A percentile compares a stretch with the other conserved stretches of the same genome.
Evolutionary conservation across 2,797 vertebrate genomes (phyloP).

Genomic region (Sebastes alutus): DNA sequence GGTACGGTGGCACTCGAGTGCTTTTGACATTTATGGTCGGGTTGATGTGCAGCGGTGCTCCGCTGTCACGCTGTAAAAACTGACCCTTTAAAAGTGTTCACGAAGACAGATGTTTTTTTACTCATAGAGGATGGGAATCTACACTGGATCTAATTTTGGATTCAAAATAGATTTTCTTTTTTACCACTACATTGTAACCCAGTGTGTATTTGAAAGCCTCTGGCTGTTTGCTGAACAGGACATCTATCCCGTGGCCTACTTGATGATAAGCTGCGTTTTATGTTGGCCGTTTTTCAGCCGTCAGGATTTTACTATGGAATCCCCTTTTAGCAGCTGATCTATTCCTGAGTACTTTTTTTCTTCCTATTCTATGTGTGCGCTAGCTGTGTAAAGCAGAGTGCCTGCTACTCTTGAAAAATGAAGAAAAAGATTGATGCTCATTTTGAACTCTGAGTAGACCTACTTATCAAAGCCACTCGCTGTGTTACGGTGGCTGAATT

Average conservation of each 20-base stretch:
- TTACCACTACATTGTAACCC: not conserved
- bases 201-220: constrained; percentile 20
- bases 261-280: constrained; percentile 61
- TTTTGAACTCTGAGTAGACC: constrained; percentile 3
- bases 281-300: constrained; percentile 37
- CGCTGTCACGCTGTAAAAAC: constrained; percentile 32
- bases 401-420: not conserved
- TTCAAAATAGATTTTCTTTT: not conserved
- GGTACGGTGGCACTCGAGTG: constrained; percentile 78
- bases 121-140: not conserved
- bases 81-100: constrained; percentile 16
- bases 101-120: constrained; percentile 10
- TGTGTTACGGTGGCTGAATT: not conserved
- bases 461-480: not conserved
- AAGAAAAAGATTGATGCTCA: constrained; percentile 3
- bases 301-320: constrained; percentile 66
- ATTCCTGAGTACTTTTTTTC: not conserved
- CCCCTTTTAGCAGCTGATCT: constrained; percentile 46
- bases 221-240: not conserved
- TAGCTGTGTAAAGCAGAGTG: not conserved
- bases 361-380: not conserved
- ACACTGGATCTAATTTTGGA: not conserved
- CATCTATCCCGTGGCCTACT: constrained; percentile 49
- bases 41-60: constrained; percentile 35
- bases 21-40: constrained; percentile 57